Conservation (phyloP, 2,888 invertebrate genomes). For the Elegia similella region DNA sequence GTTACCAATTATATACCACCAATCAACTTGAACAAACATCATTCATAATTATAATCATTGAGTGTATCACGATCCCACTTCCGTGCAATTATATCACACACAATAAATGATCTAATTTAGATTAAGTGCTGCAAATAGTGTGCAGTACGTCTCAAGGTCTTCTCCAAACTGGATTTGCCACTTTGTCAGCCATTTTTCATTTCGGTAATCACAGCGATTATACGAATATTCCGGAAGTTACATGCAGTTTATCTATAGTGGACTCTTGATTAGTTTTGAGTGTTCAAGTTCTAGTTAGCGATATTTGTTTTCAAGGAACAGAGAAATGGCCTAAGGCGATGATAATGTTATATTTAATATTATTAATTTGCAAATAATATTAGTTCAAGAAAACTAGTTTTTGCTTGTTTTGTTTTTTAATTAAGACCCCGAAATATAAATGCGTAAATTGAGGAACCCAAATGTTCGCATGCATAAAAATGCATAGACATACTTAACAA, state of each 20-base stretch:
- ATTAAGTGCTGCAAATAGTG: slow-evolving; percentile 2
- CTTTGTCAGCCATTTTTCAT: slow-evolving; percentile 4
- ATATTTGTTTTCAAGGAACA: neutral
- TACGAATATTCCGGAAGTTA: slow-evolving; percentile 1
- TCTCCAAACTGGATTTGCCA: neutral
- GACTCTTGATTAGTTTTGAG: neutral
- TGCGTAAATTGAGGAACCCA: too few species aligned
- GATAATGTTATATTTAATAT: too few species aligned
- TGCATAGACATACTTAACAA: too few species aligned
- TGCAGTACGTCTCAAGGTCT: slow-evolving; percentile 9
- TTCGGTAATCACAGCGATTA: neutral
- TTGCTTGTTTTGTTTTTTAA: too few species aligned
- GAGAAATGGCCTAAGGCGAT: too few species aligned
- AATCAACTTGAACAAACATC: neutral
- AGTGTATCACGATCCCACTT: neutral
- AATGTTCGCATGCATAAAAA: too few species aligned
- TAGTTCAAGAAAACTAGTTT: too few species aligned
- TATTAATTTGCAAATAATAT: too few species aligned
- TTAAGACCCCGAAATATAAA: too few species aligned
- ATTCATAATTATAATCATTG: neutral
- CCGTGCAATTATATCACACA: neutral
- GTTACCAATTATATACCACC: neutral
- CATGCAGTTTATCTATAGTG: slow-evolving; percentile 1
- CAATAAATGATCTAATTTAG: slow-evolving; percentile 1
- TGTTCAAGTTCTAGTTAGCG: neutral